These are phyloP conservation scores for Coptodon bakossiorum DNA, from an alignment of 2,113 vertebrate species.

Conservation along the genomic window DNA sequence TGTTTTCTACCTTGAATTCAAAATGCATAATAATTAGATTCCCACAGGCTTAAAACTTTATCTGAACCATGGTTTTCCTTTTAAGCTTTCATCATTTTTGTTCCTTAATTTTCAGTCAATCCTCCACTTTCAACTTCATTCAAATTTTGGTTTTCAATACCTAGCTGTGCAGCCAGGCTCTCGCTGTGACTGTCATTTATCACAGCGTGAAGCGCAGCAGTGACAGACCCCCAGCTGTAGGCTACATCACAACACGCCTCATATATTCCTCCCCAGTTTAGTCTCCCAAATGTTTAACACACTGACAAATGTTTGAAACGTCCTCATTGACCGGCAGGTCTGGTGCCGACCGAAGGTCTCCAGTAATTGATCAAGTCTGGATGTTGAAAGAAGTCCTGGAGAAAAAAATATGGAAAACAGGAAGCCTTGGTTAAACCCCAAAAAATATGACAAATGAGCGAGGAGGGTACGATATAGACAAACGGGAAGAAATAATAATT, in stretches of 20 bases:
- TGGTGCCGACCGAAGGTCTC: not conserved
- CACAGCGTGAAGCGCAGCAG: not conserved
- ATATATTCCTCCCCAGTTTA: not conserved
- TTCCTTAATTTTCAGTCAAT: not conserved
- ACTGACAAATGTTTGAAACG: not conserved
- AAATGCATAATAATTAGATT: not conserved
- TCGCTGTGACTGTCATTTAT: slow-evolving; percentile 4
- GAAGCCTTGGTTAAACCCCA: not conserved
- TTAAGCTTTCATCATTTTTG: not conserved
- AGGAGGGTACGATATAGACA: not conserved
- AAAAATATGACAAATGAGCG: not conserved
- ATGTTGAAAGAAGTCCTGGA: not conserved
- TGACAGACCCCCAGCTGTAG: not conserved
- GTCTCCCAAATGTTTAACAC: not conserved
- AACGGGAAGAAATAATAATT: not conserved
- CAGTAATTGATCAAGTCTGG: not conserved
- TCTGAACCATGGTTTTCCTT: not conserved
- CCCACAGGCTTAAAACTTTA: not conserved
- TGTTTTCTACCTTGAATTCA: not conserved
- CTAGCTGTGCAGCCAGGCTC: not conserved
- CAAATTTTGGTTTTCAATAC: not conserved
- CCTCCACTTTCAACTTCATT: not conserved
- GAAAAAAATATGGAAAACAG: not conserved
- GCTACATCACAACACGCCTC: not conserved
- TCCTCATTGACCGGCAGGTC: not conserved